Conservation (phyloP, 1,140 invertebrate species). For the Octopus bimaculoides region DNA sequence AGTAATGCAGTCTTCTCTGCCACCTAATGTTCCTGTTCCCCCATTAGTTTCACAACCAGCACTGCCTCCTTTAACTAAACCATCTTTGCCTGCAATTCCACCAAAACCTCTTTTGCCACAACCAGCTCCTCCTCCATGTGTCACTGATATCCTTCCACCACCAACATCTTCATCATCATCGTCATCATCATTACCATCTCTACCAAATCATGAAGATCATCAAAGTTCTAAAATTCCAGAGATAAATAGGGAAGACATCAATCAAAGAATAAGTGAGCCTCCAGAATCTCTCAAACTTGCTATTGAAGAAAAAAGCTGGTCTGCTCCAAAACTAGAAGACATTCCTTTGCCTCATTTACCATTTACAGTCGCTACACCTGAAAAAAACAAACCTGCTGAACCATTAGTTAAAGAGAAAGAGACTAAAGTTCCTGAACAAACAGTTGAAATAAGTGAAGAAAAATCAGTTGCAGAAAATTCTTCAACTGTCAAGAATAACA, state of each 20-base stretch:
- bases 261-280: background rate
- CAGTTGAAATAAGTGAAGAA: conserved; percentile 16
- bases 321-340: conserved; percentile 3
- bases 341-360: conserved; percentile 4
- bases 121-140: conserved; percentile 25
- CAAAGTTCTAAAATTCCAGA: background rate
- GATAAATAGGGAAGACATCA: too few relatives aligned
- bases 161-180: conserved; percentile 24
- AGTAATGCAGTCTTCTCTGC: conserved; percentile 15
- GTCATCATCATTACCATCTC: conserved; percentile 24
- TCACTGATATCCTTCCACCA: conserved; percentile 19
- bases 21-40: conserved; percentile 11
- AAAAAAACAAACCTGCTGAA: background rate
- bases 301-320: background rate
- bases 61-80: conserved; percentile 14
- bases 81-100: conserved; percentile 18
- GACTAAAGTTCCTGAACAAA: background rate
- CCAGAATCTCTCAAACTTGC: background rate
- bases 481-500: background rate
- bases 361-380: background rate
- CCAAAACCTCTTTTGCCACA: conserved; percentile 13
- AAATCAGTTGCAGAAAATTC: background rate
- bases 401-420: too few relatives aligned
- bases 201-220: background rate
- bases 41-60: conserved; percentile 3